Percentiles rank a stretch among this genome's conserved stretches.
These are phyloP conservation scores for Sminthurides bifidus DNA, from an alignment of 1,140 invertebrate species.

Conservation along the genomic window DNA sequence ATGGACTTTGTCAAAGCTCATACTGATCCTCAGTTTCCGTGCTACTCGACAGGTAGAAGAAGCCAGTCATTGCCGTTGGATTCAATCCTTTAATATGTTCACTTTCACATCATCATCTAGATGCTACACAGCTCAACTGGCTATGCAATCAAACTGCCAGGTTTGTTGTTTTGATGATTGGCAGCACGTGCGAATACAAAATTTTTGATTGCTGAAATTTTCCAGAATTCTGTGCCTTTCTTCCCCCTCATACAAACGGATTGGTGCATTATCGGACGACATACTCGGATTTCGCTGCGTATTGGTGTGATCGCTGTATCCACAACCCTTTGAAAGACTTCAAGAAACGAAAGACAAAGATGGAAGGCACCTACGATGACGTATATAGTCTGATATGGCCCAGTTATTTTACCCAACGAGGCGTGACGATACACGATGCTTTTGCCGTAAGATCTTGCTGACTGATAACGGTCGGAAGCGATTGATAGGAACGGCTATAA, in stretches of 20 bases:
- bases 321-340: too few relatives aligned
- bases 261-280: constrained; percentile 26
- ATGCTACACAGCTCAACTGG: not conserved
- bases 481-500: not conserved
- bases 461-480: not conserved
- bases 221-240: constrained; percentile 23
- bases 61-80: not conserved
- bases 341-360: constrained; percentile 18
- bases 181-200: too few relatives aligned
- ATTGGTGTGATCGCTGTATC: constrained; percentile 17
- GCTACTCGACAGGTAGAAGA: constrained; percentile 18
- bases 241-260: constrained; percentile 22
- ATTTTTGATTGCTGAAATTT: not conserved
- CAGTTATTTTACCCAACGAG: constrained; percentile 24
- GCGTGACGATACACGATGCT: constrained; percentile 25
- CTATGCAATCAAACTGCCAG: not conserved
- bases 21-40: constrained; percentile 17
- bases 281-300: constrained; percentile 19
- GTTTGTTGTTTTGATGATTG: not conserved
- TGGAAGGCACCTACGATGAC: constrained; percentile 21
- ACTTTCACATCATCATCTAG: not conserved
- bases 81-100: not conserved
- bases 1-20: constrained; percentile 28
- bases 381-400: constrained; percentile 26
- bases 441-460: constrained; percentile 16